Evolutionary conservation across 2,113 vertebrate species (phyloP).

Genomic region (Tretioscincus oriximinensis): DNA sequence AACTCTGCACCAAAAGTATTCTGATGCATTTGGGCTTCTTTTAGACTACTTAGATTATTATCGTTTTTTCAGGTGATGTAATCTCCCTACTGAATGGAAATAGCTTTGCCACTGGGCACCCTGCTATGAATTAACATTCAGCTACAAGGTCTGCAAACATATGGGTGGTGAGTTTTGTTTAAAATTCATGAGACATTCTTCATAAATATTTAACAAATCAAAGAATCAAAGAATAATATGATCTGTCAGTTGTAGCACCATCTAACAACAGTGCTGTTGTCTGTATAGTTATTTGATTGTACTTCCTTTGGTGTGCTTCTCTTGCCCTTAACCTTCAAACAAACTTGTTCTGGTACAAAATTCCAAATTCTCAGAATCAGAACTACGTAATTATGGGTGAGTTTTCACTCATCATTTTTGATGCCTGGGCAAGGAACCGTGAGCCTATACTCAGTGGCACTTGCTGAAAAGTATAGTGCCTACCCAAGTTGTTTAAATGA

Average conservation of each 20-base stretch:
- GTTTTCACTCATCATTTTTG: too few species aligned
- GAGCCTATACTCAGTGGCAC: too few species aligned
- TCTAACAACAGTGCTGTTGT: slow-evolving; percentile 3
- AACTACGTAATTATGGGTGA: neutral
- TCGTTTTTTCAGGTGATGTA: neutral
- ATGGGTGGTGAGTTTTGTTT: neutral
- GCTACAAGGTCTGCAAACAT: neutral
- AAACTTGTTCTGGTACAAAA: neutral
- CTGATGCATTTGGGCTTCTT: neutral
- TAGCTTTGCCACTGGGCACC: neutral
- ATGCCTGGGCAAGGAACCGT: too few species aligned
- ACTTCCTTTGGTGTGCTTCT: neutral
- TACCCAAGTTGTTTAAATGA: too few species aligned
- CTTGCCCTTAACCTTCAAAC: neutral
- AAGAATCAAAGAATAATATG: slow-evolving; percentile 29
- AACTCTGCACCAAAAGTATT: neutral
- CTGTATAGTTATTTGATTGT: slow-evolving; percentile 1
- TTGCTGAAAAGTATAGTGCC: too few species aligned
- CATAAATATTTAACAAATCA: slow-evolving; percentile 45
- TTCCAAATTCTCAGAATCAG: neutral
- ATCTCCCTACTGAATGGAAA: slow-evolving; percentile 25
- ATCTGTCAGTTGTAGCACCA: neutral
- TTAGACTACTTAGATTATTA: slow-evolving; percentile 1
- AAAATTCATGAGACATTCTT: slow-evolving; percentile 18
- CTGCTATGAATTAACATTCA: slow-evolving; percentile 25